Evolutionary conservation across 2,888 invertebrate genomes (phyloP), one percentile per base, ranked within the genome.

Genomic region (Bellardia bayeri): DNA sequence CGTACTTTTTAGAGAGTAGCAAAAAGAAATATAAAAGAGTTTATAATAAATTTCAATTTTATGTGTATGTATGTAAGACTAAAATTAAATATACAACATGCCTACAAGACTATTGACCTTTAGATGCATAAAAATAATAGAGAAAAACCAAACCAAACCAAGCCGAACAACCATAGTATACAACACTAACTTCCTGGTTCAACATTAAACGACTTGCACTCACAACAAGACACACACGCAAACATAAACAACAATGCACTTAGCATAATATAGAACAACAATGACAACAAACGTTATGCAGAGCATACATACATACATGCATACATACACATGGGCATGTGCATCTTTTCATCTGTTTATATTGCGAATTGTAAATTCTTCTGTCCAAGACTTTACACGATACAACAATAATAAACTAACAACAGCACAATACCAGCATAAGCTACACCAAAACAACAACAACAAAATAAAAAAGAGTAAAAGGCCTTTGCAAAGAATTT

Each of bases 51-150:
- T 82, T 74, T 69, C 54, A 69, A 64, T 82, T 86, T 76, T 58
- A 80, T 56, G 75, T 71, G 76, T 33, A 56, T 66, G n/a, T n/a
- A n/a, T n/a, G 33, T 61, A 16, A 63, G 40, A 61, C 66, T 33
- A 81, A 58, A 68, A 58, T 66, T 49, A 81, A 58, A 58, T 75
- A 42, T 82, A 54, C 13, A 68, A 72, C 72, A 72, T 85, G 85
- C 87, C 82, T 85, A 71, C 82, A 75, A 82, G 87, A 85, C 82
- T 85, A 87, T 85, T 87, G 85, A 87, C 87, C 87, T 87, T 85
- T 79, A 82, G 64, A 82, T 79, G 78, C 79, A 75, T 85, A 79
- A 69, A 80, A 83, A 83, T 76, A 87, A 83, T 72, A 80, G 61
- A 45, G 51, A 58, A 40, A 79, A 80, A 58, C 64, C 45, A 76